phyloP scores from a whole-genome alignment of 2,797 vertebrate genomes.

The Acridotheres tristis region DNA sequence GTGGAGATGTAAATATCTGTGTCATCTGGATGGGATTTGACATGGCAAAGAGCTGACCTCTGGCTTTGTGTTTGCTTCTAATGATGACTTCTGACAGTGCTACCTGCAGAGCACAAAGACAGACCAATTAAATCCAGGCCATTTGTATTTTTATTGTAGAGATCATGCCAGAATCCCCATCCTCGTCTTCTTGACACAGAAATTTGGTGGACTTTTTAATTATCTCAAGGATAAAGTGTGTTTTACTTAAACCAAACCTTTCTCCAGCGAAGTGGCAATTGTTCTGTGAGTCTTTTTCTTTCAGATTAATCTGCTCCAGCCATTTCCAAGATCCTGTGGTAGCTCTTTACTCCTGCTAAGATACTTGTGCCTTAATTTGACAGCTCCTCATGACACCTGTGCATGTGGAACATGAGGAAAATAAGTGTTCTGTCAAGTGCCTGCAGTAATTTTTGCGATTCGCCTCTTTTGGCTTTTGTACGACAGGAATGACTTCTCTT shows the following conservation, averaged over 20 bases:
- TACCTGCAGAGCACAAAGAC: slow-evolving; percentile 42
- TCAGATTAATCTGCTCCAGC: background rate
- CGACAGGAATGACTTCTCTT: background rate
- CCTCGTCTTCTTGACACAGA: background rate
- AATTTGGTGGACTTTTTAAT: background rate
- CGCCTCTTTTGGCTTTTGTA: background rate
- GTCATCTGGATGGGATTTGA: slow-evolving; percentile 58
- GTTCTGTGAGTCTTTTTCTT: background rate
- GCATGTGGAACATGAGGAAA: slow-evolving; percentile 11
- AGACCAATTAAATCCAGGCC: slow-evolving; percentile 27
- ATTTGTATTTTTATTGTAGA: background rate
- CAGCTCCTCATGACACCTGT: slow-evolving; percentile 6
- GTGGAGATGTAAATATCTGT: slow-evolving; percentile 37
- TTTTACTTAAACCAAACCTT: background rate
- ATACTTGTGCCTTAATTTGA: slow-evolving; percentile 20
- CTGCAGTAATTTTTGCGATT: slow-evolving; percentile 30
- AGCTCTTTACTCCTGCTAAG: background rate
- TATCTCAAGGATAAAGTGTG: background rate
- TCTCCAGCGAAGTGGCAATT: background rate
- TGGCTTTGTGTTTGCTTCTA: slow-evolving; percentile 17
- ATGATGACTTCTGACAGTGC: slow-evolving; percentile 18
- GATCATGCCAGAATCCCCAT: background rate
- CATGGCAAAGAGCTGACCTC: slow-evolving; percentile 29
- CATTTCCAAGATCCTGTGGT: background rate
- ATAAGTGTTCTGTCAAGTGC: slow-evolving; percentile 37